These are phyloP conservation scores for Bombus cullumanus DNA, from an alignment of 1,140 invertebrate species.

Conservation along the genomic window DNA sequence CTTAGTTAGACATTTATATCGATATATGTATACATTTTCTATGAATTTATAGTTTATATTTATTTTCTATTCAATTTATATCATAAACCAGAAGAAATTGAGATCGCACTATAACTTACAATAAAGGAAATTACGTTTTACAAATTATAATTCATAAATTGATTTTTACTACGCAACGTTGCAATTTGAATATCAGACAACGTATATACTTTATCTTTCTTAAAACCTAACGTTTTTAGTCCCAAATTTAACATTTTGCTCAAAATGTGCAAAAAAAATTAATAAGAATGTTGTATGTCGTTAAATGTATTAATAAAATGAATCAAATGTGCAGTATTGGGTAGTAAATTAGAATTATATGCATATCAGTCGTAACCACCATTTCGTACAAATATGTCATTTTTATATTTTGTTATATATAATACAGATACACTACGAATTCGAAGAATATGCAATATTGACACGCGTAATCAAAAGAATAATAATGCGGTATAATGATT, in stretches of 20 bases:
- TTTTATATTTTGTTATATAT: conserved; percentile 36
- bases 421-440: neutral
- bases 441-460: neutral
- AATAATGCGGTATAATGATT: neutral
- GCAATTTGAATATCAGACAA: neutral
- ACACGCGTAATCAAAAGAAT: neutral
- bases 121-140: neutral
- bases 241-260: conserved; percentile 3
- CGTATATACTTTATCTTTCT: neutral
- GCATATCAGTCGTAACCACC: conserved; percentile 34
- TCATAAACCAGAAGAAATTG: neutral
- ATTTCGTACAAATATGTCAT: conserved; percentile 43
- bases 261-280: conserved; percentile 6
- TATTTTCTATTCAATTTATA: neutral
- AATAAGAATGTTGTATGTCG: conserved; percentile 9
- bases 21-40: conserved; percentile 30
- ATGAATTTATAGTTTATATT: conserved; percentile 20
- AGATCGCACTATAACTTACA: neutral
- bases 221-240: conserved; percentile 8
- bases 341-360: conserved; percentile 36
- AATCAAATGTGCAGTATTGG: conserved; percentile 40
- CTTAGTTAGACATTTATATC: conserved; percentile 40
- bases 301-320: conserved; percentile 4
- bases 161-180: neutral
- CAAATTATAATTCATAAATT: neutral